Evolutionary conservation across 2,113 vertebrate genomes (phyloP).

Genomic region (Romanogobio albipinnatus): DNA sequence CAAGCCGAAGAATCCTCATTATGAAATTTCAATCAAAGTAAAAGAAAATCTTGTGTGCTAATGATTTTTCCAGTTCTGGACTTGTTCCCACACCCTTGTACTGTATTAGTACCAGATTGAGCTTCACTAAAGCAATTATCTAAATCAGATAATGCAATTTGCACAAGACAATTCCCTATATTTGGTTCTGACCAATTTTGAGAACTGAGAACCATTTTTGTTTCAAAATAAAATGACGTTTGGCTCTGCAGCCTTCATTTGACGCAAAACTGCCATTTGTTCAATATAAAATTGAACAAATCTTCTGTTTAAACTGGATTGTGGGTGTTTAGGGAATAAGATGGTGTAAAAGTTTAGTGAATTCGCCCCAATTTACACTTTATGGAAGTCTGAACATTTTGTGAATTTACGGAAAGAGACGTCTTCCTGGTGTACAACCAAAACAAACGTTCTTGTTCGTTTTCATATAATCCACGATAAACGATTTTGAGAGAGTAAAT

Average conservation of each 20-base stretch:
- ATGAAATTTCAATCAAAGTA: not conserved
- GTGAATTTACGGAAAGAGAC: not conserved
- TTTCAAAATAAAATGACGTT: not conserved
- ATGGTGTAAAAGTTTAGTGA: not conserved
- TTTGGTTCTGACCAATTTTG: not conserved
- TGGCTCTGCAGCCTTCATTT: not conserved
- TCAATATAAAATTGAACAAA: not conserved
- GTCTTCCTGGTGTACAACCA: not conserved
- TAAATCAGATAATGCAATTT: not conserved
- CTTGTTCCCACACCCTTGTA: not conserved
- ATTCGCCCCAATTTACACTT: not conserved
- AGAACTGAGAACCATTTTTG: not conserved
- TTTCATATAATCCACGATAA: not conserved
- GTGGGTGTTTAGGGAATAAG: not conserved
- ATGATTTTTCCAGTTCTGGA: not conserved
- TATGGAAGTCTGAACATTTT: not conserved
- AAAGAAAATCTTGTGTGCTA: not conserved
- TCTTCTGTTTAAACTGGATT: not conserved
- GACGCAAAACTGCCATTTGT: not conserved
- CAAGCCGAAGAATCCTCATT: not conserved
- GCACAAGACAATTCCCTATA: not conserved
- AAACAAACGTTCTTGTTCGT: not conserved
- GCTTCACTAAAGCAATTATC: not conserved
- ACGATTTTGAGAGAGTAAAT: conserved; percentile 1
- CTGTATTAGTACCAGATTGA: not conserved